Evolutionary conservation across 1,140 invertebrate genomes (phyloP).

Genomic region (Drosophila virilis): DNA sequence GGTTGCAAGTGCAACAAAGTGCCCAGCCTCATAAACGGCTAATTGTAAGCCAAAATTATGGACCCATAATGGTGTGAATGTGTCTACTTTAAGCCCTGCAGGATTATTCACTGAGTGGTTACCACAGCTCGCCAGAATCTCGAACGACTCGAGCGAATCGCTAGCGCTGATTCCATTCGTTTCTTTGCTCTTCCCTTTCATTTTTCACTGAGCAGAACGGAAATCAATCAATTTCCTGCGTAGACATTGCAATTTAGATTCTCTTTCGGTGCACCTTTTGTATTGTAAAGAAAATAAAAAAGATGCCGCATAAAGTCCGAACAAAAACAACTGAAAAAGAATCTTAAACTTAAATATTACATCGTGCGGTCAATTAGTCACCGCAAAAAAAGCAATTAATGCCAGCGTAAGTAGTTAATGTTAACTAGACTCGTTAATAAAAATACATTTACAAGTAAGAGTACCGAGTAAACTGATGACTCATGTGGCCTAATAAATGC

Average conservation of each 20-base stretch:
- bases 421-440: too few species aligned
- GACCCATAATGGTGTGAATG: constrained; percentile 7
- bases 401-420: too few species aligned
- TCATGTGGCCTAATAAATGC: neutral
- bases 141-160: neutral
- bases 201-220: constrained; percentile 43
- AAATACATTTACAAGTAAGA: too few species aligned
- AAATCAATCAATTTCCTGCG: constrained; percentile 81
- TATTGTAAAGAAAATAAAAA: constrained; percentile 21
- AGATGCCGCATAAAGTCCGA: constrained; percentile 1
- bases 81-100: neutral
- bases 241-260: constrained; percentile 58
- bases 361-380: too few species aligned
- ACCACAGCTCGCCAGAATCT: neutral
- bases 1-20: constrained; percentile 34
- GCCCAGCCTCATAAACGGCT: constrained; percentile 40
- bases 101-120: neutral
- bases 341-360: neutral
- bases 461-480: neutral
- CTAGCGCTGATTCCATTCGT: neutral
- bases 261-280: constrained; percentile 23
- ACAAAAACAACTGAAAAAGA: neutral
- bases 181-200: constrained; percentile 20
- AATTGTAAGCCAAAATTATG: constrained; percentile 45
- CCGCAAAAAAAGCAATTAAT: too few species aligned